A percentile compares a stretch with the other conserved stretches of the same genome.
These are phyloP conservation scores for Psittacula derbiana DNA, from an alignment of 2,797 vertebrate genomes.

Conservation along the genomic window DNA sequence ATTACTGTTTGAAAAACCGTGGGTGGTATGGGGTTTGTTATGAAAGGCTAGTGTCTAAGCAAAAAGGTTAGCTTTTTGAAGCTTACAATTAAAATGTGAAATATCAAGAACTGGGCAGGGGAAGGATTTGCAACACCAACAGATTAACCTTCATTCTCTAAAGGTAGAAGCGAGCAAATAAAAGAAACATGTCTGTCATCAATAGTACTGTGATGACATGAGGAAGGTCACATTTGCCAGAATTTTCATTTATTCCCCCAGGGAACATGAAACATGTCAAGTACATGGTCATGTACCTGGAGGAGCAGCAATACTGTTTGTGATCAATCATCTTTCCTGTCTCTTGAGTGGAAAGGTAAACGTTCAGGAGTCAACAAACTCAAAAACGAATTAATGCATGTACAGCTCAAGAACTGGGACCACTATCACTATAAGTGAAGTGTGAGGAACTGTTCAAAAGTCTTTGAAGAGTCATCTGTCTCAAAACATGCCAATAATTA, in stretches of 20 bases:
- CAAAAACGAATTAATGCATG: background rate
- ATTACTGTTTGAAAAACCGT: conserved; percentile 4
- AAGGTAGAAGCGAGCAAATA: background rate
- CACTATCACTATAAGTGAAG: background rate
- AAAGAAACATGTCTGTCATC: background rate
- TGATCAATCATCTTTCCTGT: background rate
- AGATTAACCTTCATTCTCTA: background rate
- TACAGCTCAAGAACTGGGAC: background rate
- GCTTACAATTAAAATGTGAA: background rate
- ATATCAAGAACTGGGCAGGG: background rate
- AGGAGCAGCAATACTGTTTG: background rate
- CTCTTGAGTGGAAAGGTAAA: background rate
- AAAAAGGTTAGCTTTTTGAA: background rate
- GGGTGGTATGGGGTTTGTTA: background rate
- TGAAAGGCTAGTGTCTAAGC: background rate
- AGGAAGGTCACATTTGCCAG: background rate
- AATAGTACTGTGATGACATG: background rate
- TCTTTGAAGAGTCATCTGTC: background rate
- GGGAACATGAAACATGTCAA: background rate
- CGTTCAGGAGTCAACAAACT: background rate
- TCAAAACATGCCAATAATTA: background rate
- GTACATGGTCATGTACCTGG: background rate
- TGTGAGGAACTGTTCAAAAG: background rate
- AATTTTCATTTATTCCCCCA: background rate
- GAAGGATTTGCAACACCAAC: background rate